phyloP scores from a whole-genome alignment of 2,113 vertebrate species.

The Beaufortia kweichowensis region DNA sequence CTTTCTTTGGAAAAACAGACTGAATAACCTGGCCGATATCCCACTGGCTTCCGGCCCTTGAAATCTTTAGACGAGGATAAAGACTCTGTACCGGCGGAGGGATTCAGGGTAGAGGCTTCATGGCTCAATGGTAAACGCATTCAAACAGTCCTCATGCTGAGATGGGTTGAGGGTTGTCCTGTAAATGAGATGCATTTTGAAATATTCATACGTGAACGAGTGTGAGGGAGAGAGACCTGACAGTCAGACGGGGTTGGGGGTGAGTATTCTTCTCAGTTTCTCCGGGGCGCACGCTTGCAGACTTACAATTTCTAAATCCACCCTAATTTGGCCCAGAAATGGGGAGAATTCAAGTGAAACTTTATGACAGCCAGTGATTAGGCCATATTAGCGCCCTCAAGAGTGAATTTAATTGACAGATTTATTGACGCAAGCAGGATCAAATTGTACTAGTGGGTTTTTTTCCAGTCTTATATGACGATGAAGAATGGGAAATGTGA shows the following conservation, averaged over 20 bases:
- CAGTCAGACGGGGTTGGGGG: neutral
- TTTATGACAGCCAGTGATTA: neutral
- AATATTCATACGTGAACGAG: constrained; percentile 19
- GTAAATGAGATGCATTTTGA: constrained; percentile 14
- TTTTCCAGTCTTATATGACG: no score
- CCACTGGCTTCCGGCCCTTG: constrained; percentile 8
- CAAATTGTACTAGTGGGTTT: neutral
- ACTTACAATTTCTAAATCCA: neutral
- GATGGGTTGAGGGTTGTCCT: neutral
- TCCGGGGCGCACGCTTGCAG: neutral
- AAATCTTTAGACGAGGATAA: constrained; percentile 21
- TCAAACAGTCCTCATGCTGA: constrained; percentile 1
- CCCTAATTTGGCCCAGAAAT: neutral
- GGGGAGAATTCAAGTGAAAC: neutral
- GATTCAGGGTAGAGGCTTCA: neutral
- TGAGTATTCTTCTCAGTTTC: neutral
- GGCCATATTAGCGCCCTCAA: neutral
- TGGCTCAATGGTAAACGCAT: constrained; percentile 13
- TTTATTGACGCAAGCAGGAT: neutral
- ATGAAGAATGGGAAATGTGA: no score
- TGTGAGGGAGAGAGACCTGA: neutral
- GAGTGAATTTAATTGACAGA: neutral
- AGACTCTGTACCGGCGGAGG: neutral
- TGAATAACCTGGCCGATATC: constrained; percentile 25
- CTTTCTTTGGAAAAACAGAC: constrained; percentile 18